Base-by-base conservation (phyloP, 2,113 vertebrate species). In the Callaeas wilsoni region DNA sequence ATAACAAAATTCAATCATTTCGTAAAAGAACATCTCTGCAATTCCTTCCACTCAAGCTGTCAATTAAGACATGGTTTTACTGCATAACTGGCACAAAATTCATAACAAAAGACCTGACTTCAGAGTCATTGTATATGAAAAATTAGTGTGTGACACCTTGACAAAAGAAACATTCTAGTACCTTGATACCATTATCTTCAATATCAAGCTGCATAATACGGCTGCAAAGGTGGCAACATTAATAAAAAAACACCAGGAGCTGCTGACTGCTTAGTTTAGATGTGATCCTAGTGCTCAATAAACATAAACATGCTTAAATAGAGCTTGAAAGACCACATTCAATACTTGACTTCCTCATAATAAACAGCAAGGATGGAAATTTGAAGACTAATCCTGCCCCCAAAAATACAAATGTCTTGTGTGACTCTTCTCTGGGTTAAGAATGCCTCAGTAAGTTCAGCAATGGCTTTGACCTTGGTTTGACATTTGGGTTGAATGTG, bases 21-120 rank as follows among this genome's bases (percentile, higher is more conserved):
- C 39, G 20, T 44, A 11, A 9, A 20, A 75, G 56, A 94, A 78
- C 33, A 46, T 47, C 67, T 90, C 56, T 74, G 49, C 49, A 80
- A 57, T 73, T 84, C 32, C 47, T 88, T 85, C 60, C 52, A 83
- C 49, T 77, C 33, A 85, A 84, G 19, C 26, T 90, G 84, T 88
- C 93, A 90, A 74, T 81, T 91, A 81, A 83, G 85, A 73, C n/a
- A 79, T 37, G 68, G 21, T 59, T 89, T 96, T 87, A 49, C 47
- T 77, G 56, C 37, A 35, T 42, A 80, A 86, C 23, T 71, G 64
- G 79, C 52, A 75, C 4, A 3, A 76, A 93, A 86, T 78, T 84
- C 42, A 39, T 50, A 84, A 78, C 16, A 65, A 64, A 82, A 81
- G 19, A 93, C 82, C 49, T 84, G 46, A 60, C 52, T 87, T 92